Percentiles rank a stretch among this genome's conserved stretches.
phyloP scores from a whole-genome alignment of 2,888 invertebrate species.

The Cyaniris semiargus region DNA sequence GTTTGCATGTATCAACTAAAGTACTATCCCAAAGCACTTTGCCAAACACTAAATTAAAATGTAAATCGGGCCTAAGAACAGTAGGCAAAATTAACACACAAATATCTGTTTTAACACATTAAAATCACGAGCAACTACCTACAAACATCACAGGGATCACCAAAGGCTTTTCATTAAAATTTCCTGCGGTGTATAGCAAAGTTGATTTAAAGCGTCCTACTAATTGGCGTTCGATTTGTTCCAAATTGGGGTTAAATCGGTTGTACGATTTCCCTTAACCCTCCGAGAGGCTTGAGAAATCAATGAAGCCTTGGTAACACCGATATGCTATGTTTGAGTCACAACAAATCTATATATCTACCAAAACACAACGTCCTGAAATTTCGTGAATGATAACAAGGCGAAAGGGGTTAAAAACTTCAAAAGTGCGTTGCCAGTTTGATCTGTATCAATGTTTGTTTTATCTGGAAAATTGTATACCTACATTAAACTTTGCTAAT shows the following conservation, averaged over 20 bases:
- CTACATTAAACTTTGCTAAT: too few relatives aligned
- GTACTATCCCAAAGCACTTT: too few relatives aligned
- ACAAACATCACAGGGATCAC: not conserved
- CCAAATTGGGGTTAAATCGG: conserved; percentile 58
- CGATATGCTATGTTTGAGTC: not conserved
- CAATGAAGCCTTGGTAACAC: conserved; percentile 48
- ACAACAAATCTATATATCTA: not conserved
- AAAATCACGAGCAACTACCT: not conserved
- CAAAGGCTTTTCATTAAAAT: conserved; percentile 12
- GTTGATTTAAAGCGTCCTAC: conserved; percentile 32
- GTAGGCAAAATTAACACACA: too few relatives aligned
- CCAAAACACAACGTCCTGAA: not conserved
- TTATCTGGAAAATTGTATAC: too few relatives aligned
- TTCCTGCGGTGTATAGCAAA: not conserved
- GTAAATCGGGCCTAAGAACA: too few relatives aligned
- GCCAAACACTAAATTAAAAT: too few relatives aligned
- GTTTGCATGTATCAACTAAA: too few relatives aligned
- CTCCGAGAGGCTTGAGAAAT: conserved; percentile 64
- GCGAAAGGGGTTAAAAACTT: too few relatives aligned
- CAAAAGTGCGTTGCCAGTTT: too few relatives aligned
- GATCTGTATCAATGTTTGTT: too few relatives aligned
- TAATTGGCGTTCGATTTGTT: conserved; percentile 64
- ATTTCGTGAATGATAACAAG: too few relatives aligned
- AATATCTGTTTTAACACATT: not conserved
- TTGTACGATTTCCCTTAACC: conserved; percentile 68